Evolutionary conservation across 2,888 invertebrate species (phyloP).

Genomic region (Andrena camellia): DNA sequence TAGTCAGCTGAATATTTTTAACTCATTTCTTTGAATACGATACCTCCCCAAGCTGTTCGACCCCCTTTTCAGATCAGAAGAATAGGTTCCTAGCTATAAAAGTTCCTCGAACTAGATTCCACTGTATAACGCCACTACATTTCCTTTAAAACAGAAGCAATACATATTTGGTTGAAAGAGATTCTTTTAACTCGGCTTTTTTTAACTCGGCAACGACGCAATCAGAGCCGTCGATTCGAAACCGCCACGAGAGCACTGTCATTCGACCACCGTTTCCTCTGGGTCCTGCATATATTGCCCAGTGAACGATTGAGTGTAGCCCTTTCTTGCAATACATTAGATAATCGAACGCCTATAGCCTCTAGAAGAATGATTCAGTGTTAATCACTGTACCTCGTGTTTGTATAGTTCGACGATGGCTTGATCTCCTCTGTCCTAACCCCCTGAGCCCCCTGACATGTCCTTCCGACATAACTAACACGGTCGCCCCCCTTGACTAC

Average conservation of each 20-base stretch:
- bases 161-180: background rate
- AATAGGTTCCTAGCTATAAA: constrained; percentile 40
- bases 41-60: background rate
- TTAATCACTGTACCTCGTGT: constrained; percentile 41
- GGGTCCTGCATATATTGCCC: constrained; percentile 26
- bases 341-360: constrained; percentile 50
- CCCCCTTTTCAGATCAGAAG: background rate
- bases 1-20: background rate
- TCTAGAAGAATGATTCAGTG: constrained; percentile 46
- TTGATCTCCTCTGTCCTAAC: constrained; percentile 63
- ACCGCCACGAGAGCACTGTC: constrained; percentile 11
- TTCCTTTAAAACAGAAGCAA: background rate
- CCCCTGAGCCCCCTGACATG: constrained; percentile 47
- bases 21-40: background rate
- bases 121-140: background rate
- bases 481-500: constrained; percentile 83
- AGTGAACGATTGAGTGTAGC: constrained; percentile 25
- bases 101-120: constrained; percentile 42
- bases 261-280: constrained; percentile 13
- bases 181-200: background rate
- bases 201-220: constrained; percentile 47
- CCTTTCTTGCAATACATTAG: constrained; percentile 47
- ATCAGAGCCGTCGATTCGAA: constrained; percentile 16
- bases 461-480: constrained; percentile 65
- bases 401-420: constrained; percentile 54